Evolutionary conservation across 2,113 vertebrate species (phyloP), one percentile per base, ranked within the genome.

Genomic region (Noturus placidus): DNA sequence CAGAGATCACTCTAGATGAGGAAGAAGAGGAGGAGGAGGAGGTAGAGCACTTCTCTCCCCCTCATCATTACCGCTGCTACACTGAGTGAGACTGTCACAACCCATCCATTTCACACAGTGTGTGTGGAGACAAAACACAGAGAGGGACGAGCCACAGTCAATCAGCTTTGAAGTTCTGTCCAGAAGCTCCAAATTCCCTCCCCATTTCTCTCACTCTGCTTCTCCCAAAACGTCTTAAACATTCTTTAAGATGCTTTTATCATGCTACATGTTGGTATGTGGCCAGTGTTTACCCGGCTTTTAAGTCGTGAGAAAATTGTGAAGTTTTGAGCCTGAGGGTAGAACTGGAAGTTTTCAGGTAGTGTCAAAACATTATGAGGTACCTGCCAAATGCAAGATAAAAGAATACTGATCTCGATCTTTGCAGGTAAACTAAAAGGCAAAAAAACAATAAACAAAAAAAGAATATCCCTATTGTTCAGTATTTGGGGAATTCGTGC

Each of bases 41-140:
- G 19, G 38, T 52, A 10, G 80, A 78, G 33, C 42, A 38, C 72
- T 88, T 88, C 79, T 56, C 65, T 56, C 57, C 77, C 84, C 80
- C 84, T 70, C 84, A 84, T 81, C 86, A 86, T 86, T 85, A 83
- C 42, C 50, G 65, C 76, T 25, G 27, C 77, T 91, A 84, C 83
- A 72, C 88, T 27, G 50, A 84, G 82, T 72, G 79, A 76, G 83
- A 80, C 89, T 88, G 86, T 88, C 84, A 81, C 84, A 88, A 88
- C 52, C 83, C 46, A 89, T 88, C 88, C 82, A 61, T 89, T 85
- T 79, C 84, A 59, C 67, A 59, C 76, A 74, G 84, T 50, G 88
- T 54, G 69, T 82, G 54, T 25, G 30, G 52, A 65, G 52, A 80
- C 42, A 46, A 72, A 69, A 67, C 50, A 33, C 61, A 42, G 61